Conservation (phyloP, 2,888 invertebrate genomes). For the Dione vanillae region DNA sequence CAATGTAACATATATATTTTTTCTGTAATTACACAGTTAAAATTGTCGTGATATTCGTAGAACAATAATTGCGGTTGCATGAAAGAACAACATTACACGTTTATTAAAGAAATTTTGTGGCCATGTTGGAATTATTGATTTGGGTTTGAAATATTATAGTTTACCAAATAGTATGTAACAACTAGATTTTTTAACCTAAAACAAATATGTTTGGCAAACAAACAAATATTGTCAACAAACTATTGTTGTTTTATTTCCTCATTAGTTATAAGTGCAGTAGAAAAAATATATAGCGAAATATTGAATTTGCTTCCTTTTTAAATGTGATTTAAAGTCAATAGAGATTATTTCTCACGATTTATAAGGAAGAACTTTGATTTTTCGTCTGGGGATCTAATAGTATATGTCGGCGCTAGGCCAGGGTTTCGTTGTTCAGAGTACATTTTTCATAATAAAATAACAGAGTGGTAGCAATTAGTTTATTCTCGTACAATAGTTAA, state of each 20-base stretch:
- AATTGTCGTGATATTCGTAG: neutral
- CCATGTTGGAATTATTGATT: neutral
- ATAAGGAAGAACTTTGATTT: slow-evolving; percentile 20
- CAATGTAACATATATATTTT: neutral
- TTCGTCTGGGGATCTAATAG: too few relatives aligned
- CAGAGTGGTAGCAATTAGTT: too few relatives aligned
- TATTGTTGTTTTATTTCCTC: slow-evolving; percentile 33
- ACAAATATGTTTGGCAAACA: too few relatives aligned
- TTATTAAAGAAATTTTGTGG: slow-evolving; percentile 7
- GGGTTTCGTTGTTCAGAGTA: too few relatives aligned
- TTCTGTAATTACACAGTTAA: neutral
- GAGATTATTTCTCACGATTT: slow-evolving; percentile 27
- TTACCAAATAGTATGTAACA: too few relatives aligned
- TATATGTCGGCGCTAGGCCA: too few relatives aligned
- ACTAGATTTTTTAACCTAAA: too few relatives aligned
- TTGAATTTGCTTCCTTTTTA: slow-evolving; percentile 41
- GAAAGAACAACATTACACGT: neutral
- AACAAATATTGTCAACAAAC: too few relatives aligned
- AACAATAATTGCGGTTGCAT: neutral
- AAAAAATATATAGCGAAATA: slow-evolving; percentile 38
- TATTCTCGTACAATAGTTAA: too few relatives aligned
- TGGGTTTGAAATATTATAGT: neutral
- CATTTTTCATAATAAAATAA: too few relatives aligned
- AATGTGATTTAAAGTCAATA: slow-evolving; percentile 40
- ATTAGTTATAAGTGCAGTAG: slow-evolving; percentile 18